Evolutionary conservation across 2,888 invertebrate genomes (phyloP).

Genomic region (Stictocephala bisonia): DNA sequence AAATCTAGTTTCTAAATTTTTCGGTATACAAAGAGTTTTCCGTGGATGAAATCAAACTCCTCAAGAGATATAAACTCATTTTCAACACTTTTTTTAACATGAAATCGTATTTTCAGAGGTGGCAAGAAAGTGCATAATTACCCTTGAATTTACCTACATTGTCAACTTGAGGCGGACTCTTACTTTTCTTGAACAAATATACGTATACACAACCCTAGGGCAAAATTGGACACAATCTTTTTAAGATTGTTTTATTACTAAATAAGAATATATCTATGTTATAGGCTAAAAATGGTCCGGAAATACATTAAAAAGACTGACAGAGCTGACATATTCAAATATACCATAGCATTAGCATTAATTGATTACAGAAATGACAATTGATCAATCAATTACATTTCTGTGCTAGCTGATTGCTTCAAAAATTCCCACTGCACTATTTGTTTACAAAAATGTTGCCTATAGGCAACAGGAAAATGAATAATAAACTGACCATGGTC

Average conservation of each 20-base stretch:
- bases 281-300: constrained; percentile 17
- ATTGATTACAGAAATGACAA: constrained; percentile 20
- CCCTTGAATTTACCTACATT: no score
- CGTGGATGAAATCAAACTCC: no score
- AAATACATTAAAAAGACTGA: constrained; percentile 22
- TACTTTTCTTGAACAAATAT: no score
- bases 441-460: not conserved
- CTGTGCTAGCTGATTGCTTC: not conserved
- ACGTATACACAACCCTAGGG: constrained; percentile 20
- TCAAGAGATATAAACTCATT: no score
- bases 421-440: not conserved
- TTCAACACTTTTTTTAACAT: no score
- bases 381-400: not conserved
- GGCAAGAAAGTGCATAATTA: no score
- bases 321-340: constrained; percentile 15
- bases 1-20: no score
- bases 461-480: not conserved
- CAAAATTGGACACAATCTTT: constrained; percentile 34
- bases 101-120: no score
- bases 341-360: no score
- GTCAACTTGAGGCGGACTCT: no score
- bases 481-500: no score
- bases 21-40: no score
- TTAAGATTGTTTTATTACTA: not conserved
- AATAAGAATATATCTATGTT: not conserved